Conservation (phyloP, 2,113 vertebrate genomes). For the Stigmatopora argus region DNA sequence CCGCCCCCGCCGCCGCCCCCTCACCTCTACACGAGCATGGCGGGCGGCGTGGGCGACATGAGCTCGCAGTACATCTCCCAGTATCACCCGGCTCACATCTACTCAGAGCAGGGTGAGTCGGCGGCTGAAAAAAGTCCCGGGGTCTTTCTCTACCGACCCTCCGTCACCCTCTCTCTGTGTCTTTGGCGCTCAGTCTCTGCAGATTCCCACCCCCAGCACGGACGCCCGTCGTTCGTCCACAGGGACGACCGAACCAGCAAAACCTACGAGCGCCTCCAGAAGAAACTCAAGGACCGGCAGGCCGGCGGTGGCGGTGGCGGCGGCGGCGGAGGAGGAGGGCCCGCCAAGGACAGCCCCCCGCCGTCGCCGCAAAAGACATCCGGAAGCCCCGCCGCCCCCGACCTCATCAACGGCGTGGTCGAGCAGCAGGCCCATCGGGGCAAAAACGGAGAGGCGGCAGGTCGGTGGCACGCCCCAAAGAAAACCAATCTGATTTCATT, state of each 20-base stretch:
- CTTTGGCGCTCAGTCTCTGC: slow-evolving; percentile 44
- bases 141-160: neutral
- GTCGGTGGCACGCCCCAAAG: slow-evolving; percentile 45
- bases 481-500: too few species aligned
- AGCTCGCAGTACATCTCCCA: slow-evolving; percentile 89
- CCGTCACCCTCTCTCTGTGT: neutral
- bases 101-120: slow-evolving; percentile 86
- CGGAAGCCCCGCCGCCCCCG: slow-evolving; percentile 76
- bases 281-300: slow-evolving; percentile 92
- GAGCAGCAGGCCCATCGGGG: slow-evolving; percentile 69
- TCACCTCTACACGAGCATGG: slow-evolving; percentile 84
- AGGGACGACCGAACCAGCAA: slow-evolving; percentile 92
- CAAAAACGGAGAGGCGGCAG: slow-evolving; percentile 66
- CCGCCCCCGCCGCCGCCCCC: slow-evolving; percentile 81
- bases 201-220: slow-evolving; percentile 85
- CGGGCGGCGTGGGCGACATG: slow-evolving; percentile 84
- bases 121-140: neutral
- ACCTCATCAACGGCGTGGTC: slow-evolving; percentile 74
- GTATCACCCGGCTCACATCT: slow-evolving; percentile 89
- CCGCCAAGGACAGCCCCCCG: slow-evolving; percentile 86
- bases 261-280: slow-evolving; percentile 91
- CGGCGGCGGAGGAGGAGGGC: slow-evolving; percentile 59
- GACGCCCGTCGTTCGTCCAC: slow-evolving; percentile 79
- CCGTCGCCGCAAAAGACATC: slow-evolving; percentile 85
- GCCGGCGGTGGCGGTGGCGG: slow-evolving; percentile 24